Evolutionary conservation across 2,888 invertebrate genomes (phyloP), one percentile per base, ranked within the genome.

Genomic region (Acanthacorydalis orientalis): DNA sequence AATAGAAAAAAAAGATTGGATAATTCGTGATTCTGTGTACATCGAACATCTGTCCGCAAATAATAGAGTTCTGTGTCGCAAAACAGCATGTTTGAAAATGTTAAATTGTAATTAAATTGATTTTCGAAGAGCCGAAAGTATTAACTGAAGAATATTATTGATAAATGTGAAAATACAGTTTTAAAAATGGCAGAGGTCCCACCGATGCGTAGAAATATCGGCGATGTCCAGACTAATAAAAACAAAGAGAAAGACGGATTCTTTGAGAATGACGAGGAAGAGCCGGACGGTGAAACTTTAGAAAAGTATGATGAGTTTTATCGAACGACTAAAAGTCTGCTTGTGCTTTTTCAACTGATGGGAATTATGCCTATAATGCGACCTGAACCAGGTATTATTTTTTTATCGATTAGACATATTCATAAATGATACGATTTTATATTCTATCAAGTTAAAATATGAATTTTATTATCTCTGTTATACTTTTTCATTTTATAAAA

Each of bases 311-410:
- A 82, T 58, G 78, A 75, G 48, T 83, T 82, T 57, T 82, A 82
- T 57, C 64, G 75, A 12, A 81, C 74, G 0, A 83, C 82, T 0
- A 81, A 80, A 59, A 80, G 80, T 55, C 61, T 83, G 40, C 60
- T 83, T 51, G 77, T 79, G 0, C 64, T 83, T 4, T 83, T 83
- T 56, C 82, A 83, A 61, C 77, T 82, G 39, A 82, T 80, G 81
- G 82, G 82, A 3, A 69, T 82, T 0, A 82, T 82, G 82, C 82
- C 82, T 1, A 78, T 83, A 39, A 78, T 80, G 69, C 69, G 81
- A 40, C 76, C 76, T 43, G 70, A 75, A 2, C 69, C 67, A 55
- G 65, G 77, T 68, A 63, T 58, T 31, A 48, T 52, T 23, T 23
- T 23, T 23, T 23, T 23, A 23, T 23, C 2, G 6, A 23, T 23